These are phyloP conservation scores for Zaprionus capensis DNA, from an alignment of 1,140 invertebrate species.

Conservation along the genomic window DNA sequence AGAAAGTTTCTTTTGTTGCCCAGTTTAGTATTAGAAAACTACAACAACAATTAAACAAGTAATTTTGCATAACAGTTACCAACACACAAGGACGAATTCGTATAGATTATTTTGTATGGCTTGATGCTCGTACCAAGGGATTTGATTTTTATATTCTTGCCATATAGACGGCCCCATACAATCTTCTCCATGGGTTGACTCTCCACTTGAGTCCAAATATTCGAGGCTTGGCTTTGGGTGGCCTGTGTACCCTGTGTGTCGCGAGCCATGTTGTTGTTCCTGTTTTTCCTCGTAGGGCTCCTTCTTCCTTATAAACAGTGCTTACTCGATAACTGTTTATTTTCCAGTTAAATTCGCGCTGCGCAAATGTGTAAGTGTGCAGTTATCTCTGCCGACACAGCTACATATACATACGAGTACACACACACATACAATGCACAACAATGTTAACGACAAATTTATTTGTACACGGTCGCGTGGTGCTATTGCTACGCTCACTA, in stretches of 20 bases:
- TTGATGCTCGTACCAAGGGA: conserved; percentile 76
- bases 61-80: conserved; percentile 67
- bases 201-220: conserved; percentile 78
- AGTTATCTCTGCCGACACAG: conserved; percentile 50
- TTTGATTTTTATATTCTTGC: conserved; percentile 81
- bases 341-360: conserved; percentile 46
- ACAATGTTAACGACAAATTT: not conserved
- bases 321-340: conserved; percentile 22
- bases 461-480: not conserved
- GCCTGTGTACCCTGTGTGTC: conserved; percentile 71
- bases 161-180: conserved; percentile 79
- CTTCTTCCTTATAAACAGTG: not conserved
- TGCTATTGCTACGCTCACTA: not conserved
- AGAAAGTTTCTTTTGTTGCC: not conserved
- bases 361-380: conserved; percentile 64
- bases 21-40: conserved; percentile 5
- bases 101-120: conserved; percentile 75
- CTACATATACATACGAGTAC: conserved; percentile 18
- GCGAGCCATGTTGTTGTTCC: conserved; percentile 64
- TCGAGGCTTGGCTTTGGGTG: conserved; percentile 79
- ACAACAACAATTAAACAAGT: conserved; percentile 32
- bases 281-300: conserved; percentile 9
- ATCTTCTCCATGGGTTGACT: conserved; percentile 81
- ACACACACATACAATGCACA: conserved; percentile 9
- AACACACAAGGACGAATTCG: conserved; percentile 73